These are phyloP conservation scores for Drosophila setosimentum DNA, from an alignment of 2,888 invertebrate species.

Conservation along the genomic window DNA sequence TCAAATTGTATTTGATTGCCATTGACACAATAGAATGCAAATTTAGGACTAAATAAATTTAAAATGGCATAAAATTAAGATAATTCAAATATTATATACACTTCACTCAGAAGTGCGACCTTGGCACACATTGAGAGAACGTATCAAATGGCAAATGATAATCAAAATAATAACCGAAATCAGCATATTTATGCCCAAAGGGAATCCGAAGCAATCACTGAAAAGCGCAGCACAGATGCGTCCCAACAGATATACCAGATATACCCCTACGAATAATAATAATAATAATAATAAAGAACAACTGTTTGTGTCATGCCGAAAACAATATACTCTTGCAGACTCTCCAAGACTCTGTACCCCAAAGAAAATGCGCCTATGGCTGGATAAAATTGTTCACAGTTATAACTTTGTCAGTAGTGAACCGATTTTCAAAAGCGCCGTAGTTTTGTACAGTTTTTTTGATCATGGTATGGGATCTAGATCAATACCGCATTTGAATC, in stretches of 20 bases:
- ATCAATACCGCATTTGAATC: background rate
- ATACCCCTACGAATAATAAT: background rate
- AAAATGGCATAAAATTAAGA: constrained; percentile 19
- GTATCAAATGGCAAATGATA: constrained; percentile 28
- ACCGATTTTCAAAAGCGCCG: background rate
- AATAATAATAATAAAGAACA: background rate
- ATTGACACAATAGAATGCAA: constrained; percentile 22
- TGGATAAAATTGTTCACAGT: too few relatives aligned
- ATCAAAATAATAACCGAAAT: constrained; percentile 38
- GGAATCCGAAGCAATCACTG: constrained; percentile 39
- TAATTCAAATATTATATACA: background rate
- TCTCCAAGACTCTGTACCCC: too few relatives aligned
- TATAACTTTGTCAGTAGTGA: background rate
- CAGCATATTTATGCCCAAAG: constrained; percentile 37
- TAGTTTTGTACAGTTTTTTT: too few relatives aligned
- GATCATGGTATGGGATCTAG: background rate
- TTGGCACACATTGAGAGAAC: background rate
- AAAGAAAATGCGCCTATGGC: too few relatives aligned
- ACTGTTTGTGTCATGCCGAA: background rate
- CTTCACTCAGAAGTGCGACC: background rate
- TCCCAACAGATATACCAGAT: constrained; percentile 14
- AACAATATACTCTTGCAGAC: background rate
- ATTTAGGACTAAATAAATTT: constrained; percentile 13
- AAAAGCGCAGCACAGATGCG: constrained; percentile 31
- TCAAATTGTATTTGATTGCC: constrained; percentile 5